Evolutionary conservation across 1,140 invertebrate species (phyloP).

Genomic region (Ostrea edulis): DNA sequence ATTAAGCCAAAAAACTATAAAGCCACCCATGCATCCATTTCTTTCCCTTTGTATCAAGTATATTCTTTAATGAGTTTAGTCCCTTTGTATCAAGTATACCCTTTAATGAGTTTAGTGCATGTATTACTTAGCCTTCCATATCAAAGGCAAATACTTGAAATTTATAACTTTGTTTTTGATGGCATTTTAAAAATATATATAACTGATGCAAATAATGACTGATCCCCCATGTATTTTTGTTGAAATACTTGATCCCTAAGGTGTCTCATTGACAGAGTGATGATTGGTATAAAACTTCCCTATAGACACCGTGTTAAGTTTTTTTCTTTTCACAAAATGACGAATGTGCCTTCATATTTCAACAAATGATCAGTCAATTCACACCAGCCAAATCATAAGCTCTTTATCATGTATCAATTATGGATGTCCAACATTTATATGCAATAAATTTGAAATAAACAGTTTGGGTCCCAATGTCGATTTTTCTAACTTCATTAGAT

Average conservation of each 20-base stretch:
- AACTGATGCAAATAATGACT: not conserved
- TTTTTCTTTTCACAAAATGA: not conserved
- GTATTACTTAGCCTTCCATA: too few species aligned
- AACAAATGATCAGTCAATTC: not conserved
- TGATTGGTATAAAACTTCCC: not conserved
- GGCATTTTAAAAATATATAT: too few species aligned
- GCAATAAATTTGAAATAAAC: conserved; percentile 29
- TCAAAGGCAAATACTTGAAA: too few species aligned
- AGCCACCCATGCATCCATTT: too few species aligned
- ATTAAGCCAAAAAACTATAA: too few species aligned
- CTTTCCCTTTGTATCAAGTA: too few species aligned
- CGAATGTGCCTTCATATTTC: not conserved
- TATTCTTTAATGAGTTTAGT: too few species aligned
- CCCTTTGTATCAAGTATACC: too few species aligned
- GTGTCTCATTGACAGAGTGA: not conserved
- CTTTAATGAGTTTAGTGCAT: too few species aligned
- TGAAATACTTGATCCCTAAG: not conserved
- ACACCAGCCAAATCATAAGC: not conserved
- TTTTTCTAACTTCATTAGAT: conserved; percentile 33
- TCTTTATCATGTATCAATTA: not conserved
- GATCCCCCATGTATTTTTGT: not conserved
- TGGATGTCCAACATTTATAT: not conserved
- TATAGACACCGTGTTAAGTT: not conserved
- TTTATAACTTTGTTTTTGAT: too few species aligned
- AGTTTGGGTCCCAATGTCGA: not conserved